phyloP scores from a whole-genome alignment of 2,888 invertebrate species.

The Lissonota sp. region DNA sequence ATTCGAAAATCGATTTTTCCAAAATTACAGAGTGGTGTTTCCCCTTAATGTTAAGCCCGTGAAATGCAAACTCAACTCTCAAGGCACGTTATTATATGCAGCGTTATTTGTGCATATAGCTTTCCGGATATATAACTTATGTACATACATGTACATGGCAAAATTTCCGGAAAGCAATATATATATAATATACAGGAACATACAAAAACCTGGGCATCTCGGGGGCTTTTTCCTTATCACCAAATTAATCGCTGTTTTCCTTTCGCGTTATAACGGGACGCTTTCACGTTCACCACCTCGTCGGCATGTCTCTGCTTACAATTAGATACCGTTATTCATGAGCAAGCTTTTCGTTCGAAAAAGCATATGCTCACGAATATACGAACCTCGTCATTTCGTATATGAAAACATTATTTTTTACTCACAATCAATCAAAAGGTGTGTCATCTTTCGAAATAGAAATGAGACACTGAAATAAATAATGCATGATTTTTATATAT shows the following conservation, averaged over 20 bases:
- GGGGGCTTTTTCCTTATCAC: constrained; percentile 55
- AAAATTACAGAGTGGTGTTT: background rate
- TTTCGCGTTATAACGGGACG: constrained; percentile 55
- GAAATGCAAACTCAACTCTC: constrained; percentile 59
- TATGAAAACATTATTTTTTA: constrained; percentile 9
- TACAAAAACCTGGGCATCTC: too few species aligned
- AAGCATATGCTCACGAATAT: constrained; percentile 31
- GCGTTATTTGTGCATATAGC: constrained; percentile 10
- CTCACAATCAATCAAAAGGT: background rate
- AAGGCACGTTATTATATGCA: constrained; percentile 55
- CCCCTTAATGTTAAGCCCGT: constrained; percentile 26
- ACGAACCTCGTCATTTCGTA: background rate
- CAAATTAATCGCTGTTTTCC: constrained; percentile 65
- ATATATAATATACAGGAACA: too few species aligned
- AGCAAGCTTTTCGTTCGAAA: constrained; percentile 30
- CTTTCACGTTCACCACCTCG: constrained; percentile 28
- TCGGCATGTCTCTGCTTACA: constrained; percentile 10
- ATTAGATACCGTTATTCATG: constrained; percentile 51
- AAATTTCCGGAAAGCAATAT: too few species aligned
- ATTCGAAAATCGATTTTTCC: too few species aligned
- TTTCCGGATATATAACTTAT: background rate
- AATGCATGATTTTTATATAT: too few species aligned
- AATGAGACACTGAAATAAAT: too few species aligned
- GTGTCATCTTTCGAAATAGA: background rate
- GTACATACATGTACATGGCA: background rate